Conservation (phyloP, 2,797 vertebrate genomes). For the Scolopax bukidnonensis region DNA sequence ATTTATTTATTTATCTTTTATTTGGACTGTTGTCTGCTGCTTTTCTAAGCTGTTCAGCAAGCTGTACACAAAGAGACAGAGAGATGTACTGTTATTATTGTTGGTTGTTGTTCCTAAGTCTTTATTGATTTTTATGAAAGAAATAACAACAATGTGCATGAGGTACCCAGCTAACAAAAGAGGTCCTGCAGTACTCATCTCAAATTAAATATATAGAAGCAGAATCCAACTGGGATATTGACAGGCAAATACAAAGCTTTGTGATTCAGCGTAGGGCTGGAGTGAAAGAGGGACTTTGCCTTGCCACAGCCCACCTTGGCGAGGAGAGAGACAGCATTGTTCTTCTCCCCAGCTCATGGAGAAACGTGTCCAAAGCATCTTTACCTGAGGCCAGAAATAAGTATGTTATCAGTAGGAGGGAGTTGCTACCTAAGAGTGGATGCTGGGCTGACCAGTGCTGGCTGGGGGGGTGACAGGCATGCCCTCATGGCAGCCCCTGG, state of each 20-base stretch:
- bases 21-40: conserved; percentile 4
- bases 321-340: neutral
- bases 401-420: neutral
- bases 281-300: conserved; percentile 17
- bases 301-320: neutral
- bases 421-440: neutral
- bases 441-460: neutral
- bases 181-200: conserved; percentile 53
- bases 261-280: neutral
- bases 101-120: conserved; percentile 59
- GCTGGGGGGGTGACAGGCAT: neutral
- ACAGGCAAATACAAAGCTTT: conserved; percentile 53
- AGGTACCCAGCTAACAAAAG: conserved; percentile 67
- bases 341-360: neutral
- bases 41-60: neutral
- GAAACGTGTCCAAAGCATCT: neutral
- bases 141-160: conserved; percentile 57
- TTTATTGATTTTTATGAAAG: conserved; percentile 69
- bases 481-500: neutral
- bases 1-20: neutral
- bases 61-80: conserved; percentile 20
- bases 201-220: conserved; percentile 44
- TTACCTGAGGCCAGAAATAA: neutral
- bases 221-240: conserved; percentile 60
- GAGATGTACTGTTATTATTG: conserved; percentile 51